A percentile compares a stretch with the other conserved stretches of the same genome.
These are phyloP conservation scores for Dicranocentrus wangi DNA, from an alignment of 2,888 invertebrate species.

Conservation along the genomic window DNA sequence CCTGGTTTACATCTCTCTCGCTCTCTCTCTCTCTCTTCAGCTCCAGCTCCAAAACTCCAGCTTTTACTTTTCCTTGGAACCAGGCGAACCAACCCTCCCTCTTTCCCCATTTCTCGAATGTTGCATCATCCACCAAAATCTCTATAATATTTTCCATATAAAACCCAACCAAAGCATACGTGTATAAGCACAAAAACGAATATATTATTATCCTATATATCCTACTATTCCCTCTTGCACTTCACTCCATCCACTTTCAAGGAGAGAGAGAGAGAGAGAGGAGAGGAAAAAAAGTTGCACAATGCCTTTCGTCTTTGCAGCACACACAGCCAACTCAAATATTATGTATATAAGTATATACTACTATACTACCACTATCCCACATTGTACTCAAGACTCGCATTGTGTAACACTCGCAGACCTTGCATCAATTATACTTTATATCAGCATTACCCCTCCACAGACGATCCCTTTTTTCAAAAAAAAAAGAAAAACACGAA, in stretches of 20 bases:
- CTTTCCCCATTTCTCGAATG: slow-evolving; percentile 18
- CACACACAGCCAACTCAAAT: too few species aligned
- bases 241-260: background rate
- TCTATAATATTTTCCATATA: background rate
- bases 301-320: slow-evolving; percentile 5
- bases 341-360: too few species aligned
- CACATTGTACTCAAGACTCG: background rate
- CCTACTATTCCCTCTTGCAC: background rate
- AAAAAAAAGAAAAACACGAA: background rate
- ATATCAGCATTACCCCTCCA: slow-evolving; percentile 54
- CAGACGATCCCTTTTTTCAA: slow-evolving; percentile 52
- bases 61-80: slow-evolving; percentile 13
- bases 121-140: background rate
- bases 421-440: background rate
- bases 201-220: slow-evolving; percentile 8
- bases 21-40: too few species aligned
- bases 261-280: too few species aligned
- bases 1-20: too few species aligned
- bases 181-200: too few species aligned
- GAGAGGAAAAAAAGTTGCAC: slow-evolving; percentile 51
- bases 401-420: slow-evolving; percentile 43
- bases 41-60: background rate
- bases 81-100: slow-evolving; percentile 23
- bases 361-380: too few species aligned
- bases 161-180: background rate